Percentiles rank a stretch among this genome's conserved stretches.
Evolutionary conservation across 2,888 invertebrate genomes (phyloP).

Genomic region (Melieria omissa): DNA sequence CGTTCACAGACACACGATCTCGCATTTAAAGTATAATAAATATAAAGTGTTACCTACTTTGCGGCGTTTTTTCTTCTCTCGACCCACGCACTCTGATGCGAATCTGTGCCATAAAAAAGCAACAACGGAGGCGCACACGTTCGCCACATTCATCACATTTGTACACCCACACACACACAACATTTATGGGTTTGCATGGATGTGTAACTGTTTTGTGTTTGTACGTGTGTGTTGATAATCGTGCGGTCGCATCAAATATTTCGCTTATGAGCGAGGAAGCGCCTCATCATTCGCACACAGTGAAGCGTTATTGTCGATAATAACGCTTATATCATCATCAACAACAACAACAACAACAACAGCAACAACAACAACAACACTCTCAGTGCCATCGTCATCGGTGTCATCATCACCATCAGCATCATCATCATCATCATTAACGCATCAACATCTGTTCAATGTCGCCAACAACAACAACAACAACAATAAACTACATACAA

Average conservation of each 20-base stretch:
- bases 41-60: background rate
- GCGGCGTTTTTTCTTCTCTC: background rate
- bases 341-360: conserved; percentile 35
- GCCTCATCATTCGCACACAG: too few relatives aligned
- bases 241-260: conserved; percentile 25
- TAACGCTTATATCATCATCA: conserved; percentile 35
- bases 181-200: too few relatives aligned
- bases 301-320: conserved; percentile 14
- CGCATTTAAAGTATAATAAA: too few relatives aligned
- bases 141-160: too few relatives aligned
- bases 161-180: background rate
- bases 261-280: background rate
- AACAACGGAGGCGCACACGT: too few relatives aligned
- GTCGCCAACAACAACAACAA: conserved; percentile 4
- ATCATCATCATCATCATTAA: conserved; percentile 5
- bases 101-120: background rate
- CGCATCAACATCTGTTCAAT: conserved; percentile 14
- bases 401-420: conserved; percentile 7
- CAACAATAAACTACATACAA: background rate
- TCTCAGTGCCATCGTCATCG: too few relatives aligned
- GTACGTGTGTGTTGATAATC: conserved; percentile 13
- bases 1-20: too few relatives aligned
- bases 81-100: background rate
- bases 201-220: background rate
- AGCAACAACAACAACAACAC: background rate